Conservation (phyloP, 2,113 vertebrate species). For the Phrynosoma blainvillii region DNA sequence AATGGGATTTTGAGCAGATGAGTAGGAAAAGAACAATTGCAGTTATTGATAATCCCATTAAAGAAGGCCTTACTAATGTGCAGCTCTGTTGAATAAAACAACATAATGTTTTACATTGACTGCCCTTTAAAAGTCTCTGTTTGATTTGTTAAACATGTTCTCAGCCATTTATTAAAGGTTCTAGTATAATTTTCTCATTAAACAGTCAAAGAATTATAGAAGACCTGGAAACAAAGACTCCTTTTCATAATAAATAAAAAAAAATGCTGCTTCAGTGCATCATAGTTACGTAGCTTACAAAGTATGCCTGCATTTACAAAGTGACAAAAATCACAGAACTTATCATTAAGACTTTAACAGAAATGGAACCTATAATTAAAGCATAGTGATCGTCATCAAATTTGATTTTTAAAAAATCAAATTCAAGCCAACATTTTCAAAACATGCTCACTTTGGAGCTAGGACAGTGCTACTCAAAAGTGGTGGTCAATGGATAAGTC, state of each 20-base stretch:
- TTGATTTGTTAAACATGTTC: conserved; percentile 24
- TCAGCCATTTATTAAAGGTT: conserved; percentile 4
- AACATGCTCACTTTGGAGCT: neutral
- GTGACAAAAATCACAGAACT: neutral
- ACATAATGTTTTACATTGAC: neutral
- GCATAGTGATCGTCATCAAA: neutral
- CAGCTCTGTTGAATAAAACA: neutral
- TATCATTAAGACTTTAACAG: neutral
- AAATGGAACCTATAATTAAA: neutral
- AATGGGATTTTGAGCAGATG: conserved; percentile 4
- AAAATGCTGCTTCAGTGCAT: neutral
- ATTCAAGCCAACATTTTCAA: neutral
- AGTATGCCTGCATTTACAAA: neutral
- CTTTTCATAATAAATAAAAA: neutral
- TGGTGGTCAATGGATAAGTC: no score
- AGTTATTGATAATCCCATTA: conserved; percentile 12
- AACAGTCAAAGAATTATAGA: conserved; percentile 8
- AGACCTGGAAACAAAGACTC: neutral
- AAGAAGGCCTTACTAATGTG: neutral
- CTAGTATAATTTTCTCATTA: conserved; percentile 8
- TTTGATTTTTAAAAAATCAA: neutral
- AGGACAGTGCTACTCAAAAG: no score
- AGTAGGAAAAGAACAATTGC: conserved; percentile 23
- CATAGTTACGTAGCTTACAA: neutral
- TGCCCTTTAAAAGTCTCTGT: conserved; percentile 11